phyloP scores from a whole-genome alignment of 2,113 vertebrate species.

The Acanthisitta chloris region DNA sequence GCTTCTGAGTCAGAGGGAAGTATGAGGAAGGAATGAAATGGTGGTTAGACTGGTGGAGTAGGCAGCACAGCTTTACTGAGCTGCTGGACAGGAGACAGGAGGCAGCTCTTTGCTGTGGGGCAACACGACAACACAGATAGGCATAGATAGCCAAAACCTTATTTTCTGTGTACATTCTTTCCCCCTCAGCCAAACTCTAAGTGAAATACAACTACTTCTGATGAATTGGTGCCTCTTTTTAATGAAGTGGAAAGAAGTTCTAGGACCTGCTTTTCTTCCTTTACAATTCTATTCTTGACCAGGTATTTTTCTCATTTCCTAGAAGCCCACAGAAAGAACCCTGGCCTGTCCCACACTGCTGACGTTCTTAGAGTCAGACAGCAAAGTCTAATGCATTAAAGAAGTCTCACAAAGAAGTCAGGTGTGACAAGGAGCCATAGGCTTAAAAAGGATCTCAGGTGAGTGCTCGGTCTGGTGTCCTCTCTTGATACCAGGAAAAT shows the following conservation, averaged over 20 bases:
- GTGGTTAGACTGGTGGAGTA: not conserved
- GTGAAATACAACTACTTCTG: not conserved
- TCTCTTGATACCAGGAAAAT: not conserved
- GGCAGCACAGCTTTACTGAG: not conserved
- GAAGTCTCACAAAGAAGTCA: not conserved
- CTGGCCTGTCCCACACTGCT: not conserved
- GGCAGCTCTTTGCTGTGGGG: not conserved
- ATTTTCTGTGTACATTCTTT: rapidly evolving
- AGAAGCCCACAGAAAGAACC: not conserved
- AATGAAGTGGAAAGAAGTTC: not conserved
- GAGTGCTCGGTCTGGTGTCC: not conserved
- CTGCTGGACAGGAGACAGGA: not conserved
- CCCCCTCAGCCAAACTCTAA: not conserved
- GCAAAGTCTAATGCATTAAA: not conserved
- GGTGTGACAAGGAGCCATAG: not conserved
- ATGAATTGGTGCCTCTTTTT: not conserved
- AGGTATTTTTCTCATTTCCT: not conserved
- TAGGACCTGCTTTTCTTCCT: not conserved
- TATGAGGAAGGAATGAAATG: not conserved
- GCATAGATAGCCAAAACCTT: not conserved
- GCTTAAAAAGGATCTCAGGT: not conserved
- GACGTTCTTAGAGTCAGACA: not conserved
- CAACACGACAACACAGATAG: not conserved
- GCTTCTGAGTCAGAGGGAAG: not conserved
- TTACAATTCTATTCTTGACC: not conserved